A percentile compares a stretch with the other conserved stretches of the same genome.
Conservation (phyloP, 2,113 vertebrate species). For the Tretioscincus oriximinensis region DNA sequence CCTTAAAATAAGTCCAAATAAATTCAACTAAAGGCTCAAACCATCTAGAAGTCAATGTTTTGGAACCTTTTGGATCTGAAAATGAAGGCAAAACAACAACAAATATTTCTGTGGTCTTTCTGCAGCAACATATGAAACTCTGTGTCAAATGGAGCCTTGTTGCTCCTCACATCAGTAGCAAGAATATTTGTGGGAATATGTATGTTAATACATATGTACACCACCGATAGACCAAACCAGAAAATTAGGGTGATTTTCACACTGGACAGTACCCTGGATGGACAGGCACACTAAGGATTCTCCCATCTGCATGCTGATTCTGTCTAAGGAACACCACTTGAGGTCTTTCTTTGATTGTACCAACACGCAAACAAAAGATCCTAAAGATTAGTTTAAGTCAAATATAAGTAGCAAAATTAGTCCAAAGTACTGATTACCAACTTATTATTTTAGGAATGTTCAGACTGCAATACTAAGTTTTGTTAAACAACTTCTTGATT, state of each 20-base stretch:
- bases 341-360: too few relatives aligned
- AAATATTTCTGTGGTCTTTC: background rate
- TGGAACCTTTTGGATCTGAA: background rate
- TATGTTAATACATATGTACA: background rate
- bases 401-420: slow-evolving; percentile 22
- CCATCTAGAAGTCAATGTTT: background rate
- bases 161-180: background rate
- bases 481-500: background rate
- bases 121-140: background rate
- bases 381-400: too few relatives aligned
- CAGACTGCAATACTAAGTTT: slow-evolving; percentile 27
- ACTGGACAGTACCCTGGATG: too few relatives aligned
- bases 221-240: background rate
- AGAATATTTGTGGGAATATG: background rate
- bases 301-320: too few relatives aligned
- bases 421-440: background rate
- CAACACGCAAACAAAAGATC: too few relatives aligned
- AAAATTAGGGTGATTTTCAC: too few relatives aligned
- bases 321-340: too few relatives aligned
- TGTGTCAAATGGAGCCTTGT: background rate
- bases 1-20: background rate
- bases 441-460: background rate
- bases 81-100: background rate
- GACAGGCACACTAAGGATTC: too few relatives aligned
- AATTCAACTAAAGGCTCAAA: background rate